These are phyloP conservation scores for Manis pentadactyla DNA, from an alignment of 2,797 vertebrate species.

Conservation along the genomic window DNA sequence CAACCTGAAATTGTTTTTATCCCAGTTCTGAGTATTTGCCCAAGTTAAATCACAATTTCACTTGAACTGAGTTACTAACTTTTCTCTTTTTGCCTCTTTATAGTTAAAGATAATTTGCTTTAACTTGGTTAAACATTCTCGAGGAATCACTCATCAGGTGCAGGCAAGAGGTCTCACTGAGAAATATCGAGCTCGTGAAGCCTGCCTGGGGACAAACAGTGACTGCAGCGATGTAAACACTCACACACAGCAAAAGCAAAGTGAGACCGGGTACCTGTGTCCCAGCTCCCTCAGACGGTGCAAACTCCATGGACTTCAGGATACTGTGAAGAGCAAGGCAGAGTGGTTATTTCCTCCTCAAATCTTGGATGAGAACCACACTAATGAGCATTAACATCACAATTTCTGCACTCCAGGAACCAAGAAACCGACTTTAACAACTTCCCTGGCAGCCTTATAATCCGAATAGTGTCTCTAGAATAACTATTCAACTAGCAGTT, in stretches of 20 bases:
- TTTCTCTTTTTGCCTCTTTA: background rate
- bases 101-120: background rate
- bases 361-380: constrained; percentile 9
- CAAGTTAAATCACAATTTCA: background rate
- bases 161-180: background rate
- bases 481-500: constrained; percentile 83
- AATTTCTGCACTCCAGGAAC: constrained; percentile 79
- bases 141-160: background rate
- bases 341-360: constrained; percentile 72
- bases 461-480: constrained; percentile 84
- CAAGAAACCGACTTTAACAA: constrained; percentile 77
- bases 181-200: background rate
- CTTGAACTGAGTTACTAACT: background rate
- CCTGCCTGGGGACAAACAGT: background rate
- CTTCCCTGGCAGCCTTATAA: constrained; percentile 81
- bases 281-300: constrained; percentile 92
- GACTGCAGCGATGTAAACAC: rapidly evolving
- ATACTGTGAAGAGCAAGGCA: constrained; percentile 90
- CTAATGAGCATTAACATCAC: constrained; percentile 74
- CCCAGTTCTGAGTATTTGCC: background rate
- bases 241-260: background rate
- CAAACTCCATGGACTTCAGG: constrained; percentile 98
- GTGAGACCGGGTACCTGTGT: constrained; percentile 90
- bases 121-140: background rate
- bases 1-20: background rate